Conservation (phyloP, 2,888 invertebrate species). For the Oxycera nigricornis region DNA sequence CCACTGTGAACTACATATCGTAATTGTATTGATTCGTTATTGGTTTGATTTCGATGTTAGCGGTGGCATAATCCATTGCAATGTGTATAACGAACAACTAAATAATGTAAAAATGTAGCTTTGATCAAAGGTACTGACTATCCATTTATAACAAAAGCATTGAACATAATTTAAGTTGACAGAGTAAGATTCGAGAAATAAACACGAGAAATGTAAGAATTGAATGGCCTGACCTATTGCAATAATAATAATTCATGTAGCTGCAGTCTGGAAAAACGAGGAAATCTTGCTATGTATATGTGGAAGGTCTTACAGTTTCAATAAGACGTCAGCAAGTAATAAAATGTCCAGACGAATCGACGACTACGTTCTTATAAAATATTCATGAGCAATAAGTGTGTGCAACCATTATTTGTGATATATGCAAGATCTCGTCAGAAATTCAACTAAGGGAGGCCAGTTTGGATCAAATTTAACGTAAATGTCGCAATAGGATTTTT, state of each 20-base stretch:
- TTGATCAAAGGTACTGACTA: too few species aligned
- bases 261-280: constrained; percentile 10
- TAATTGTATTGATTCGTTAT: too few species aligned
- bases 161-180: too few species aligned
- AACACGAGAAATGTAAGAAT: constrained; percentile 15
- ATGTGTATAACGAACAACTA: too few species aligned
- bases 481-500: too few species aligned
- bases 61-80: too few species aligned
- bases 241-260: constrained; percentile 26
- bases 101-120: too few species aligned
- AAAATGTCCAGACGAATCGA: neutral
- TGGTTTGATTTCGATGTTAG: too few species aligned
- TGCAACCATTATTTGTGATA: neutral
- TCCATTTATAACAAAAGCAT: too few species aligned
- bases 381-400: neutral
- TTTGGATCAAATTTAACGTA: too few species aligned
- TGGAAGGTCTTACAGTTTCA: neutral
- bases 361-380: neutral
- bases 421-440: neutral
- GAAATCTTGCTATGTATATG: neutral
- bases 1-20: too few species aligned
- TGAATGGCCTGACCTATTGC: constrained; percentile 24
- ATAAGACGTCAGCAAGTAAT: constrained; percentile 1
- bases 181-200: too few species aligned
- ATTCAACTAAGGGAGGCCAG: neutral